Evolutionary conservation across 2,113 vertebrate species (phyloP).

Genomic region (Psittacula cyanocephala): DNA sequence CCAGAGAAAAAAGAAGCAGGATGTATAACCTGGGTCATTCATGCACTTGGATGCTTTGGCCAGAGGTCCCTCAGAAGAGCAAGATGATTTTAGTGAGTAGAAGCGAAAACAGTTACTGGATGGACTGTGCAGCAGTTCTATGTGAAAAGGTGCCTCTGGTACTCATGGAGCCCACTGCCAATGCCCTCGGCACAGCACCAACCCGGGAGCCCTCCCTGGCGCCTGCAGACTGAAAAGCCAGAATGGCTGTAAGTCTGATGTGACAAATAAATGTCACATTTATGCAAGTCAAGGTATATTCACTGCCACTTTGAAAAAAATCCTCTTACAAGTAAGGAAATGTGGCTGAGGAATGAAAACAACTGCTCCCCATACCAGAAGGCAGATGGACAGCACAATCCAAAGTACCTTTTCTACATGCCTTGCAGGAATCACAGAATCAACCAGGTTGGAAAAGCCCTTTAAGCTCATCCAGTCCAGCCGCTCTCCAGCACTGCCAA

Average conservation of each 20-base stretch:
- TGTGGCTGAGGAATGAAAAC: not conserved
- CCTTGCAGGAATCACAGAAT: not conserved
- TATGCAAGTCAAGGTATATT: not conserved
- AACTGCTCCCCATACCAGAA: not conserved
- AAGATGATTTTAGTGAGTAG: not conserved
- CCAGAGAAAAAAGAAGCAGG: not conserved
- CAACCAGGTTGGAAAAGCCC: not conserved
- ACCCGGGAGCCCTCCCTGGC: accelerated
- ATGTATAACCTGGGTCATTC: not conserved
- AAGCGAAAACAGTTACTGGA: not conserved
- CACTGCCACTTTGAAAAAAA: not conserved
- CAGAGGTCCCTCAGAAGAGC: not conserved
- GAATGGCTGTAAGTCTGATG: not conserved
- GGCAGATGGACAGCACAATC: not conserved
- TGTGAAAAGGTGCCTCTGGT: not conserved
- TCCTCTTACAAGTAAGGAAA: not conserved
- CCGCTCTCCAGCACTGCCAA: not conserved
- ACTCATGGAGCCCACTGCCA: not conserved
- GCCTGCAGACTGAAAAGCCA: not conserved
- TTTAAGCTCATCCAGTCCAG: not conserved
- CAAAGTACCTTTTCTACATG: not conserved
- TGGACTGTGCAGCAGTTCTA: not conserved
- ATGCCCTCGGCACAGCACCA: accelerated
- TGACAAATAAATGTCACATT: not conserved
- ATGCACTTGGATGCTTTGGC: not conserved